Percentiles rank a stretch among this genome's conserved stretches.
These are phyloP conservation scores for Prochilodus magdalenae DNA, from an alignment of 2,113 vertebrate genomes.

Conservation along the genomic window DNA sequence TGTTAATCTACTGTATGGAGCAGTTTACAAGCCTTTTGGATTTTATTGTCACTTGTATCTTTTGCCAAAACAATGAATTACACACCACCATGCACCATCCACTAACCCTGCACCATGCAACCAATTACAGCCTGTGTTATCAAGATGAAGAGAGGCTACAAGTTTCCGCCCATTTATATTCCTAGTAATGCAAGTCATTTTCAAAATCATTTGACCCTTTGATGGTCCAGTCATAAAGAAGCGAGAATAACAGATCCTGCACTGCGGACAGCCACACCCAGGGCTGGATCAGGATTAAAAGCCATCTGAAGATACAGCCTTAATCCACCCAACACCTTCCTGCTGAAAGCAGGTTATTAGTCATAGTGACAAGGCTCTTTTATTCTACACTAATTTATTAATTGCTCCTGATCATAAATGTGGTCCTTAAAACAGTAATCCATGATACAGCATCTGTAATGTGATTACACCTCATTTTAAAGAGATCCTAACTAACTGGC, in stretches of 20 bases:
- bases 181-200: neutral
- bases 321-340: too few species aligned
- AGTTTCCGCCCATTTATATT: neutral
- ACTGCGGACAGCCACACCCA: neutral
- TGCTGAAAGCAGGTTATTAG: too few species aligned
- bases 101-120: neutral
- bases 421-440: too few species aligned
- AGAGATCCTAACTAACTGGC: too few species aligned
- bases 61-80: neutral
- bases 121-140: neutral
- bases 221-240: neutral
- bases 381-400: too few species aligned
- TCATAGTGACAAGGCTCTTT: too few species aligned
- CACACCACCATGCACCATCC: neutral
- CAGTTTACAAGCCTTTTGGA: neutral
- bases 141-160: neutral
- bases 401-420: too few species aligned
- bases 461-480: too few species aligned
- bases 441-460: too few species aligned
- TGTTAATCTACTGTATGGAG: neutral
- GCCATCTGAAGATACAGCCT: too few species aligned
- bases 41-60: neutral
- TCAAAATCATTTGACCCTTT: neutral
- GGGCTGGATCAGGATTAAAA: neutral
- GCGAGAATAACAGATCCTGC: neutral